Conservation (phyloP, 2,113 vertebrate genomes). For the Mustelus asterias region DNA sequence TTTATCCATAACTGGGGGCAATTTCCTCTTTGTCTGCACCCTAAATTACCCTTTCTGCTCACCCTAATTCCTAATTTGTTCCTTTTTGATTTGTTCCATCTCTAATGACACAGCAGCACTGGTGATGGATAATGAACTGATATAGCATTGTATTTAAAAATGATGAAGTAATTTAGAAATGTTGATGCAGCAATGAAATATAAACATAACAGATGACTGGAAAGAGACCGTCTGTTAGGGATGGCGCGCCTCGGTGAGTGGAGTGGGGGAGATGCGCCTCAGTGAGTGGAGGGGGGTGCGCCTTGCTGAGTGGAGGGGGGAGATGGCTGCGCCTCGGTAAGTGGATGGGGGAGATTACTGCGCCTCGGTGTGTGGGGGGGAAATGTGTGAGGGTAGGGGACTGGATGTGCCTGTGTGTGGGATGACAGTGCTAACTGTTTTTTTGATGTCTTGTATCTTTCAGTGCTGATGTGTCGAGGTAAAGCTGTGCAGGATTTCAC, state of each 20-base stretch:
- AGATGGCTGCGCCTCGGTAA: too few species aligned
- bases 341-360: neutral
- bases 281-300: too few species aligned
- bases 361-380: too few species aligned
- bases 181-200: neutral
- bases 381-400: neutral
- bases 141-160: too few species aligned
- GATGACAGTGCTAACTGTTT: neutral
- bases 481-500: slow-evolving; percentile 77
- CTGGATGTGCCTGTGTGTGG: too few species aligned
- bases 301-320: too few species aligned
- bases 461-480: slow-evolving; percentile 84
- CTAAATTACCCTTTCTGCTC: neutral
- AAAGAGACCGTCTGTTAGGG: neutral
- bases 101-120: neutral
- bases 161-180: too few species aligned
- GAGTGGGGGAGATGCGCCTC: too few species aligned
- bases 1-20: neutral
- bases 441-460: slow-evolving; percentile 26
- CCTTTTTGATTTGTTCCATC: too few species aligned
- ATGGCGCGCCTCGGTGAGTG: too few species aligned
- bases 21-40: neutral
- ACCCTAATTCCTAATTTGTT: neutral
- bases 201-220: neutral
- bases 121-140: neutral